A percentile compares a stretch with the other conserved stretches of the same genome.
phyloP scores from a whole-genome alignment of 2,113 vertebrate species.

The Apaloderma vittatum region DNA sequence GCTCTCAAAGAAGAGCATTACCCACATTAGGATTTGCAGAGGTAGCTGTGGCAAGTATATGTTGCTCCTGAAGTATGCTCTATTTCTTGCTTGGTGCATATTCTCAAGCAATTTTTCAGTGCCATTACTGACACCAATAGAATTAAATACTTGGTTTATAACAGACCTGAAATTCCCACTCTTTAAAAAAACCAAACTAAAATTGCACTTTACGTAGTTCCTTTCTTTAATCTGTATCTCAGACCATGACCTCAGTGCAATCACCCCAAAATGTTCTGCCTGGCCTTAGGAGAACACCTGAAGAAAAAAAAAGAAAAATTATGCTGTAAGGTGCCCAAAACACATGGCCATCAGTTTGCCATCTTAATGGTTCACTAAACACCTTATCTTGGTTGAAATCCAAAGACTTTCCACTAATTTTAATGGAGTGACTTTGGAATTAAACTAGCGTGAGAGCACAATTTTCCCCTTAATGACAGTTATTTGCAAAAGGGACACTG shows the following conservation, averaged over 20 bases:
- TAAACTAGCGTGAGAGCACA: neutral
- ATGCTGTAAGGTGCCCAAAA: neutral
- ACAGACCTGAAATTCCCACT: neutral
- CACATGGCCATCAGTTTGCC: neutral
- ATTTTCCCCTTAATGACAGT: neutral
- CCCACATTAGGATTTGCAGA: neutral
- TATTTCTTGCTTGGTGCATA: neutral
- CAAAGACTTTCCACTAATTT: neutral
- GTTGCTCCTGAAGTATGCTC: rapidly evolving
- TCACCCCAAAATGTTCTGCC: neutral
- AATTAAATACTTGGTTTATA: neutral
- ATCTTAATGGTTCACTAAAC: neutral
- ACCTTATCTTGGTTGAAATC: neutral
- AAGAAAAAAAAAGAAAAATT: neutral
- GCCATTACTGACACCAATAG: neutral
- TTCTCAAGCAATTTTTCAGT: neutral
- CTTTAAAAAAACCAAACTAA: neutral
- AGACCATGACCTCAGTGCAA: neutral
- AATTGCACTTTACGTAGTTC: neutral
- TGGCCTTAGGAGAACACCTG: neutral
- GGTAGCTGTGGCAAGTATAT: neutral
- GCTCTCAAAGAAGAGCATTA: neutral
- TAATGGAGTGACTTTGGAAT: conserved; percentile 26
- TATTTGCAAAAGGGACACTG: conserved; percentile 40
- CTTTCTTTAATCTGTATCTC: neutral